These are phyloP conservation scores for Heliconius eleuchia DNA, from an alignment of 1,140 invertebrate species.

Conservation along the genomic window DNA sequence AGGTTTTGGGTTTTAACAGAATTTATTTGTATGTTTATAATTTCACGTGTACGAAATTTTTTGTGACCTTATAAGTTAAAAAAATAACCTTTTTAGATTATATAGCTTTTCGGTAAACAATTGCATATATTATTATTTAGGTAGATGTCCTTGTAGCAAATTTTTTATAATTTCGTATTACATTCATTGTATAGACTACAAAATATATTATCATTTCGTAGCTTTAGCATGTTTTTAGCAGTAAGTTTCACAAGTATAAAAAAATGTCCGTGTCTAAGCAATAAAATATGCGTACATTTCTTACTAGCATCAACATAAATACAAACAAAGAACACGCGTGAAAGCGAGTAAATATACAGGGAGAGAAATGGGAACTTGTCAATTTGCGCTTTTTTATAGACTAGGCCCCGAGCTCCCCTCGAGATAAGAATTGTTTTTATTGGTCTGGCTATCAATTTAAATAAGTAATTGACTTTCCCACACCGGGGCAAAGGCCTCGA, in stretches of 20 bases:
- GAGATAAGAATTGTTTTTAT: slow-evolving; percentile 50
- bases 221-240: neutral
- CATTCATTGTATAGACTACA: too few species aligned
- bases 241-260: neutral
- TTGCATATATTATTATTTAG: too few species aligned
- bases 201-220: neutral
- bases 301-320: neutral
- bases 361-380: slow-evolving; percentile 12
- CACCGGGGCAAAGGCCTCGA: slow-evolving; percentile 41
- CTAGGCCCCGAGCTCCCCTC: slow-evolving; percentile 33
- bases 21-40: neutral
- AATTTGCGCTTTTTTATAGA: slow-evolving; percentile 46
- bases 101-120: too few species aligned
- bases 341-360: slow-evolving; percentile 5
- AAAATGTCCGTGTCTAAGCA: neutral
- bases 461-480: slow-evolving; percentile 51
- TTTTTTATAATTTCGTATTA: too few species aligned
- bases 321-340: slow-evolving; percentile 1
- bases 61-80: too few species aligned
- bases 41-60: neutral
- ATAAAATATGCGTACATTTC: neutral
- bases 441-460: slow-evolving; percentile 49
- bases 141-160: too few species aligned
- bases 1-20: neutral
- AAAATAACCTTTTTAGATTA: too few species aligned